Evolutionary conservation across 2,797 vertebrate genomes (phyloP), one percentile per base, ranked within the genome.

Genomic region (Dicrostonyx torquatus): DNA sequence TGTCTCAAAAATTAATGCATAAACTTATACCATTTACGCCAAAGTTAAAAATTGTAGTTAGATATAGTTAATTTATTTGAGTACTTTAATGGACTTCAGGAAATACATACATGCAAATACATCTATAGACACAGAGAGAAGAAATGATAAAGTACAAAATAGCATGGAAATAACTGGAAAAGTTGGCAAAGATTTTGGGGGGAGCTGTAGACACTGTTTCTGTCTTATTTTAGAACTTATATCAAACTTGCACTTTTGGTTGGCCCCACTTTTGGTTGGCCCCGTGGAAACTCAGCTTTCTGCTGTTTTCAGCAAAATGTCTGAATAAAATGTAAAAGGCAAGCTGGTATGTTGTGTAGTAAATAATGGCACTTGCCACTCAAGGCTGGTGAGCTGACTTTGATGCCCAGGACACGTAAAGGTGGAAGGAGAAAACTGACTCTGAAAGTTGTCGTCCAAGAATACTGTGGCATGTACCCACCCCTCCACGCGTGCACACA

Each of bases 141-240:
- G 26, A 18, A 91, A 79, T 55, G 5, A 95, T 34, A 31, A 58
- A 76, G 40, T 55, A 55, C 60, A 91, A 58, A 75, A 87, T 45
- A 89, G 45, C 29, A 91, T 50, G 22, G 34, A 84, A 96, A 76
- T 1, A 90, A 55, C 10, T 87, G 20, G 48, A 14, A 17, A 83
- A 72, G 12, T 43, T 86, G 48, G 22, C 43, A 72, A 89, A 55
- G 34, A 18, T 83, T 83, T 53, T 82, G 64, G 73, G 26, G n/a
- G 37, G n/a, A 34, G n/a, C 73, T 75, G 3, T 91, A 62, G 29
- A 1, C 37, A 60, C 17, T 62, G 43, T 34, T 79, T 7, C 85
- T 83, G 48, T 40, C 40, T 83, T 80, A 79, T 62, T n/a, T 90
- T 96, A 76, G 22, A 90, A 84, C 20, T 62, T 24, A 66, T 55